A percentile compares a stretch with the other conserved stretches of the same genome.
Evolutionary conservation across 2,113 vertebrate species (phyloP).

Genomic region (Acanthisitta chloris): DNA sequence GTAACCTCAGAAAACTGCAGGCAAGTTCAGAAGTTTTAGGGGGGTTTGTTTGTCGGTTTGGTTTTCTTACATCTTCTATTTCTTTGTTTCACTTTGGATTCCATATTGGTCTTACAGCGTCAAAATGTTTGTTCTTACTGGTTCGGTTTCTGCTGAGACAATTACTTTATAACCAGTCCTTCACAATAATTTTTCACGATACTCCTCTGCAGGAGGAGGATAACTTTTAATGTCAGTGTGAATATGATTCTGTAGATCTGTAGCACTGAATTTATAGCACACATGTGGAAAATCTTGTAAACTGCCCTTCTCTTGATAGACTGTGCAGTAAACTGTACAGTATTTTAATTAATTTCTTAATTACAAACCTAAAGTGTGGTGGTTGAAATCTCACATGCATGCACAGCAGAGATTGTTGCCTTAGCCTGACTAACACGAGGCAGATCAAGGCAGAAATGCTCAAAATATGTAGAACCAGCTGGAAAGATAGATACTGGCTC

Average conservation of each 20-base stretch:
- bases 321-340: conserved; percentile 68
- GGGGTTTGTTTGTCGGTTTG: background rate
- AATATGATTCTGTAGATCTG: conserved; percentile 34
- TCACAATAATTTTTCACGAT: conserved; percentile 42
- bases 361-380: conserved; percentile 43
- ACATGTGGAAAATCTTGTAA: conserved; percentile 54
- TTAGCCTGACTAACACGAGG: background rate
- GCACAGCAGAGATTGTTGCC: conserved; percentile 31
- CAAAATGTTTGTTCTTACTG: background rate
- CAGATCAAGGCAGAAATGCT: conserved; percentile 4
- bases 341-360: conserved; percentile 76
- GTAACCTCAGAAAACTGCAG: background rate
- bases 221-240: conserved; percentile 49
- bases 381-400: conserved; percentile 50
- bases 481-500: conserved; percentile 40
- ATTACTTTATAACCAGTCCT: conserved; percentile 38
- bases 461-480: conserved; percentile 45
- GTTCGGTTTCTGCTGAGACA: conserved; percentile 32
- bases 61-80: background rate
- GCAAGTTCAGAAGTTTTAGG: background rate
- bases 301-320: conserved; percentile 50
- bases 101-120: background rate
- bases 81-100: background rate
- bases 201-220: conserved; percentile 56
- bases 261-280: conserved; percentile 44